Conservation (phyloP, 2,888 invertebrate species). For the Corbicula japonica region DNA sequence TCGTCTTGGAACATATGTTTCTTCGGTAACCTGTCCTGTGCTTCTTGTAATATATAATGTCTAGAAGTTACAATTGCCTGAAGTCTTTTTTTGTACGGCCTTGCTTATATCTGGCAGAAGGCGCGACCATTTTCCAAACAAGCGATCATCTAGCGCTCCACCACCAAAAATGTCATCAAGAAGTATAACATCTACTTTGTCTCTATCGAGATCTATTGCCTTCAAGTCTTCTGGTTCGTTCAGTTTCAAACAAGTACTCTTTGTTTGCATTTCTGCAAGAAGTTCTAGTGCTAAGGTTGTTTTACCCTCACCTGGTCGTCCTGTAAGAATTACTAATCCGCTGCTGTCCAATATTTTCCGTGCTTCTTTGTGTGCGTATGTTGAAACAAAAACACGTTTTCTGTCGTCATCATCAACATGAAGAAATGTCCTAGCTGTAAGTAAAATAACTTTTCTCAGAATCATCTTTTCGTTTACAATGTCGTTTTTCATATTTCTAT, state of each 20-base stretch:
- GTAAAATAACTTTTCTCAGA: too few species aligned
- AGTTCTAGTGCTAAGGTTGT: conserved; percentile 46
- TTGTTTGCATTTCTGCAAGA: conserved; percentile 2
- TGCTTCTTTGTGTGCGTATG: conserved; percentile 30
- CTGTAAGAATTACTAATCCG: conserved; percentile 35
- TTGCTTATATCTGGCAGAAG: conserved; percentile 26
- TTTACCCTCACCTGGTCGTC: conserved; percentile 57
- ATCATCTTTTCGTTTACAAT: too few species aligned
- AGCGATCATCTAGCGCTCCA: conserved; percentile 39
- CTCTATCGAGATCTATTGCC: conserved; percentile 20
- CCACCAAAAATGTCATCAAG: conserved; percentile 58
- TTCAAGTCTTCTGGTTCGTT: conserved; percentile 40
- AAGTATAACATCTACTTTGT: conserved; percentile 21
- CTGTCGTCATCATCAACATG: neutral
- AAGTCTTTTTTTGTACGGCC: conserved; percentile 15
- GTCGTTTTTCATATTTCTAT: too few species aligned
- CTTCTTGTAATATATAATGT: conserved; percentile 48
- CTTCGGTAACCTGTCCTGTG: conserved; percentile 16
- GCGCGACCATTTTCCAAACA: conserved; percentile 37
- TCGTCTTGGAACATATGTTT: conserved; percentile 30
- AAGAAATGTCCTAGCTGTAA: too few species aligned
- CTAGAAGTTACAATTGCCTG: conserved; percentile 46
- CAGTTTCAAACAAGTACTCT: conserved; percentile 38
- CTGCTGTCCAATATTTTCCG: conserved; percentile 16
- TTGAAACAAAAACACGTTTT: conserved; percentile 24